phyloP scores from a whole-genome alignment of 2,888 invertebrate species.

The Nemapogon koenigi region DNA sequence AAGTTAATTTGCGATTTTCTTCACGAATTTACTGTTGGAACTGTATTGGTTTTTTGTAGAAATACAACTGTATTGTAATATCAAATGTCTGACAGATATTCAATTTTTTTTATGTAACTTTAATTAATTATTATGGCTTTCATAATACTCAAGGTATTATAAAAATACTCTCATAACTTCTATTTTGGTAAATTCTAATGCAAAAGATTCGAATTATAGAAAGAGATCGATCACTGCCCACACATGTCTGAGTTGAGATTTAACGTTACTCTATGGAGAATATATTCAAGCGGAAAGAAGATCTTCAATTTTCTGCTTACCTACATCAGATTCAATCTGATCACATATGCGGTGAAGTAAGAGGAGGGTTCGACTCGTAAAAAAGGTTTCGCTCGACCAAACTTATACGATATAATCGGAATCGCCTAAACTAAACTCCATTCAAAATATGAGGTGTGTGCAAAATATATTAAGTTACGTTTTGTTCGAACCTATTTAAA shows the following conservation, averaged over 20 bases:
- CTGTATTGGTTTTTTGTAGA: conserved; percentile 16
- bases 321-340: conserved; percentile 19
- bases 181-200: no score
- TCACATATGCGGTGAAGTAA: conserved; percentile 17
- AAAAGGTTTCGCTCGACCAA: conserved; percentile 16
- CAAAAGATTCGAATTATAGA: no score
- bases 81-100: no score
- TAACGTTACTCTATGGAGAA: background rate
- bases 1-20: conserved; percentile 51
- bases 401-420: conserved; percentile 16
- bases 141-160: no score
- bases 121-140: no score
- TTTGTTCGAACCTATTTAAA: no score
- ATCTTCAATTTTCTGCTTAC: conserved; percentile 17
- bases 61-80: no score
- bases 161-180: no score
- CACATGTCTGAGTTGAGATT: no score
- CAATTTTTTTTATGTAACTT: no score
- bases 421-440: conserved; percentile 15
- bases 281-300: conserved; percentile 6
- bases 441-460: conserved; percentile 10
- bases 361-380: conserved; percentile 18
- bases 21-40: conserved; percentile 30
- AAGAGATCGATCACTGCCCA: no score
- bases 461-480: conserved; percentile 1